These are phyloP conservation scores for Novumbra hubbsi DNA, from an alignment of 2,797 vertebrate species.

Conservation along the genomic window DNA sequence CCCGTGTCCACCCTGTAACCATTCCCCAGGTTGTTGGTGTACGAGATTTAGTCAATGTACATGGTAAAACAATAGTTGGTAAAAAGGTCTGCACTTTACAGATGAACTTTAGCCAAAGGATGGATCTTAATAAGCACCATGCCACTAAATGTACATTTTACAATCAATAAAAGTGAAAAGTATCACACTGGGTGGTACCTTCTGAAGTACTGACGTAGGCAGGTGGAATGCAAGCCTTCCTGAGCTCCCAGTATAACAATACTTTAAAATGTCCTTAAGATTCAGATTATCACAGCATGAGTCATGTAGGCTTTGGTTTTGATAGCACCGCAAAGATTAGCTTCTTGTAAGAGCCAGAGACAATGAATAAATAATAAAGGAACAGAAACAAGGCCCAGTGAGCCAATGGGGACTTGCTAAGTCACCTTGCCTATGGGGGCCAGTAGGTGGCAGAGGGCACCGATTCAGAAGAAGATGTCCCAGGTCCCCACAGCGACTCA, in stretches of 20 bases:
- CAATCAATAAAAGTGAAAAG: background rate
- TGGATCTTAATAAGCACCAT: background rate
- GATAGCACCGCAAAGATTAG: background rate
- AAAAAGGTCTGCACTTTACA: background rate
- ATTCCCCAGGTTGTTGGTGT: no score
- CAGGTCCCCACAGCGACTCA: constrained; percentile 11
- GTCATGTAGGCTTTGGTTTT: background rate
- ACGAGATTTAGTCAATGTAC: no score
- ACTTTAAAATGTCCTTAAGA: background rate
- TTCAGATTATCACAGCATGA: background rate
- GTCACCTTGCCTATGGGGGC: constrained; percentile 17
- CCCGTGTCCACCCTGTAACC: no score
- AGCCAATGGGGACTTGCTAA: constrained; percentile 39
- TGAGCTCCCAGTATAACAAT: background rate
- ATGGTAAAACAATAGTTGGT: no score
- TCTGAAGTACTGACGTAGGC: background rate
- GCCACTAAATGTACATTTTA: background rate
- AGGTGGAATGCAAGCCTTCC: background rate
- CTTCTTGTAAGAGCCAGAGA: constrained; percentile 18
- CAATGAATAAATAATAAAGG: constrained; percentile 47
- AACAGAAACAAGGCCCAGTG: constrained; percentile 31
- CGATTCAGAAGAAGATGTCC: constrained; percentile 13
- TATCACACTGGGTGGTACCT: background rate
- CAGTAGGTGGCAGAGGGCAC: background rate
- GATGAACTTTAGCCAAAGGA: background rate